Percentiles rank a stretch among this genome's conserved stretches.
Evolutionary conservation across 2,888 invertebrate species (phyloP).

Genomic region (Drosophila mimica): DNA sequence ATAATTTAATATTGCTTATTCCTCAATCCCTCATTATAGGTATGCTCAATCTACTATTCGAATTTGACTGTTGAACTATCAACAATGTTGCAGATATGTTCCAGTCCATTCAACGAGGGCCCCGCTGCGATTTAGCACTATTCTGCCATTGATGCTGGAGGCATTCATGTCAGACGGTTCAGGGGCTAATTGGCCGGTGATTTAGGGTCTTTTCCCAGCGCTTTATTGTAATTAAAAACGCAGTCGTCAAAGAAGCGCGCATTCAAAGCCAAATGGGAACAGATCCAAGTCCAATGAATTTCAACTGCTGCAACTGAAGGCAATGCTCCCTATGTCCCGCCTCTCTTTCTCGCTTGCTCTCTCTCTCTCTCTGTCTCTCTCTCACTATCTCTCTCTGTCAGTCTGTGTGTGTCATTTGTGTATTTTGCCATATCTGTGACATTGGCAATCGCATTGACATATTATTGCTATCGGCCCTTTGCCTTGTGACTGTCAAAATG

Average conservation of each 20-base stretch:
- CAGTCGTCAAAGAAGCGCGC: slow-evolving; percentile 55
- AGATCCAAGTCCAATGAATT: slow-evolving; percentile 46
- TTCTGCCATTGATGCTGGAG: slow-evolving; percentile 7
- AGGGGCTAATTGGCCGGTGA: slow-evolving; percentile 56
- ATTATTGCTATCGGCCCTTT: slow-evolving; percentile 71
- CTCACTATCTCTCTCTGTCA: neutral
- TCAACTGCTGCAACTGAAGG: slow-evolving; percentile 41
- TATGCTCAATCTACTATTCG: neutral
- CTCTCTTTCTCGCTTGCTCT: neutral
- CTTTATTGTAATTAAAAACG: slow-evolving; percentile 69
- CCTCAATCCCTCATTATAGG: neutral
- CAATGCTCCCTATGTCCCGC: neutral
- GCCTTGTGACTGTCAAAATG: slow-evolving; percentile 69
- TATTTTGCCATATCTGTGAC: slow-evolving; percentile 55
- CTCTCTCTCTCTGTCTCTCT: neutral
- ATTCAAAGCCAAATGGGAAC: slow-evolving; percentile 18
- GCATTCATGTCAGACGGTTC: slow-evolving; percentile 36
- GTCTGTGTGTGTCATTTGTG: neutral
- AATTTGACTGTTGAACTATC: neutral
- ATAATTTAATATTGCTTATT: no score
- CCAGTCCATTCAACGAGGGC: neutral
- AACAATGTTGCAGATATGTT: slow-evolving; percentile 2
- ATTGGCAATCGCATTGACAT: slow-evolving; percentile 74
- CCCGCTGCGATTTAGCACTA: neutral
- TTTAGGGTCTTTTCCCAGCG: slow-evolving; percentile 39